Conservation (phyloP, 1,140 invertebrate genomes). For the Orchesella cincta region DNA sequence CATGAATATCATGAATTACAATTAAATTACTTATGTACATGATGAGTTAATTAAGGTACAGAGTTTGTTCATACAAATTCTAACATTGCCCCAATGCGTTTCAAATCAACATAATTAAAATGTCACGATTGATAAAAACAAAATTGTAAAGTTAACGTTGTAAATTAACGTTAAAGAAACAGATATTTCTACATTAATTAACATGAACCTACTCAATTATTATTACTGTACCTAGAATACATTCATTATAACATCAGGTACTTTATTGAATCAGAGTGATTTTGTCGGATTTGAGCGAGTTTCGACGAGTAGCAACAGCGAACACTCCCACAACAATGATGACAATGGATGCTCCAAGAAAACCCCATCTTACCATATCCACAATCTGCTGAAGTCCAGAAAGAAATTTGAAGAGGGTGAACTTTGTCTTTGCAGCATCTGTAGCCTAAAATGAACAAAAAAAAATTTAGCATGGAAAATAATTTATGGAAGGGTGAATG, state of each 20-base stretch:
- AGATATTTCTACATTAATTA: background rate
- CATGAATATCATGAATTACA: too few species aligned
- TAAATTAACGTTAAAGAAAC: too few species aligned
- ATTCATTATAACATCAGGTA: background rate
- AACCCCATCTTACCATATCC: constrained; percentile 39
- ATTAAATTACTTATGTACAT: too few species aligned
- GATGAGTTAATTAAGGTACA: too few species aligned
- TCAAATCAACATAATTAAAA: background rate
- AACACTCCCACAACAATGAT: constrained; percentile 41
- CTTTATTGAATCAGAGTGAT: constrained; percentile 45
- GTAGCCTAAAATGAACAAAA: constrained; percentile 36
- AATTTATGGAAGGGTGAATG: too few species aligned
- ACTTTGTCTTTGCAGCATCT: constrained; percentile 25
- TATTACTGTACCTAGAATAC: background rate
- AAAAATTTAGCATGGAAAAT: too few species aligned
- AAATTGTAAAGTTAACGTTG: too few species aligned
- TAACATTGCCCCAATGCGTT: too few species aligned
- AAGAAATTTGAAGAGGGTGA: constrained; percentile 34
- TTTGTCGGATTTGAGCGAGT: constrained; percentile 41
- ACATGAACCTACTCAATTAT: background rate
- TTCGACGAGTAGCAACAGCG: constrained; percentile 37
- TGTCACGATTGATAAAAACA: background rate
- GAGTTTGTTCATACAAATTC: too few species aligned
- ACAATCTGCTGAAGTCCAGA: constrained; percentile 31
- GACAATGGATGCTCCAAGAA: constrained; percentile 30